Evolutionary conservation across 2,888 invertebrate species (phyloP).

Genomic region (Odontothrips loti): DNA sequence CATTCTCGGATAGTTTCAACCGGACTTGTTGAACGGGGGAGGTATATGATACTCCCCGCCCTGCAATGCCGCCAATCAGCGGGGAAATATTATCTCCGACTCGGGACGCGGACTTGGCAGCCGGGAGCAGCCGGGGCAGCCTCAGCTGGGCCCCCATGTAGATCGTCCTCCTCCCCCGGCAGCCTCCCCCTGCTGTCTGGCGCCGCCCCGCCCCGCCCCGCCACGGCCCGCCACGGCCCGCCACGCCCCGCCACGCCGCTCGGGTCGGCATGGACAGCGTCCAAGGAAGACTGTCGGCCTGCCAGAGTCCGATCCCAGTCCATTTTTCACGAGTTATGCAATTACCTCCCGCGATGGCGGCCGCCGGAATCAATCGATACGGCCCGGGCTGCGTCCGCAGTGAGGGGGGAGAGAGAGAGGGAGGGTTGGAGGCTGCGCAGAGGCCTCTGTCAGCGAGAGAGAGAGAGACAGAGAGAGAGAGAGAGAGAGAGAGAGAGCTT

Average conservation of each 20-base stretch:
- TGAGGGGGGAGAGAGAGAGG: too few relatives aligned
- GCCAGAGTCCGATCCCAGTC: neutral
- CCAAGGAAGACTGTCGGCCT: too few relatives aligned
- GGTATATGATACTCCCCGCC: too few relatives aligned
- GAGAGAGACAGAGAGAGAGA: neutral
- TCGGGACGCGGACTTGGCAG: neutral
- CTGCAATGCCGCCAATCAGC: too few relatives aligned
- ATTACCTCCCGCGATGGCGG: neutral
- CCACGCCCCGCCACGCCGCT: neutral
- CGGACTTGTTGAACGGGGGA: too few relatives aligned
- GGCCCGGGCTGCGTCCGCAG: neutral
- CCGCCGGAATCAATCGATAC: neutral
- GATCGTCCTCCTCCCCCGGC: neutral
- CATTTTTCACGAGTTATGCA: conserved; percentile 20
- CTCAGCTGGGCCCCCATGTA: neutral
- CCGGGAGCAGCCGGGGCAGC: neutral
- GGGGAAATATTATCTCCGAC: too few relatives aligned
- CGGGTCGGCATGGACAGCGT: neutral
- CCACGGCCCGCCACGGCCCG: neutral
- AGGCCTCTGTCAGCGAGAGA: neutral
- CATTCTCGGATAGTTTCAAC: too few relatives aligned
- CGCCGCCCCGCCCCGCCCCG: too few relatives aligned
- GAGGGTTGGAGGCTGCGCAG: neutral
- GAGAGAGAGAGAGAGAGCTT: neutral
- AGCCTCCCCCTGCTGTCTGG: neutral